phyloP scores from a whole-genome alignment of 2,888 invertebrate genomes.

The Drosophila lacicola region DNA sequence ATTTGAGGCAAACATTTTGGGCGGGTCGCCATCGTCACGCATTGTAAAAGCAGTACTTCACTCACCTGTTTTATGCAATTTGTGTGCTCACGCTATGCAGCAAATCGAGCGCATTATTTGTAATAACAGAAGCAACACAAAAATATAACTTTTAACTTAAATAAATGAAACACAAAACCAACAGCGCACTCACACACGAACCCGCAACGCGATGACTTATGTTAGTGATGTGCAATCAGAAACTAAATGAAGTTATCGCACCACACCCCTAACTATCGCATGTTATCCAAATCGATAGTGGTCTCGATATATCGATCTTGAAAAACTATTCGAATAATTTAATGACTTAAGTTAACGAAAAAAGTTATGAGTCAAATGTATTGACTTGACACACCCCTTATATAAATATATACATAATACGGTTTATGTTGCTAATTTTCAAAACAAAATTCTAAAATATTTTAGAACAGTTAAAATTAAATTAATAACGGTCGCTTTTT shows the following conservation, averaged over 20 bases:
- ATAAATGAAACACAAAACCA: constrained; percentile 64
- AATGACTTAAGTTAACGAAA: too few species aligned
- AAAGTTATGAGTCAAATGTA: too few species aligned
- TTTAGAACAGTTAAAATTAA: background rate
- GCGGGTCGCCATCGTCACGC: constrained; percentile 55
- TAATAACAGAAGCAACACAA: constrained; percentile 62
- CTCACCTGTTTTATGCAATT: constrained; percentile 51
- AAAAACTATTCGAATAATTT: background rate
- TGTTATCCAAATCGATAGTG: background rate
- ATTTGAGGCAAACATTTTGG: constrained; percentile 70
- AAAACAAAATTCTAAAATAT: too few species aligned
- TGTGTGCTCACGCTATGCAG: constrained; percentile 20
- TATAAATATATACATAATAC: too few species aligned
- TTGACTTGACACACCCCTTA: too few species aligned
- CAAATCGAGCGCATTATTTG: constrained; percentile 55
- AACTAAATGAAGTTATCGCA: constrained; percentile 52
- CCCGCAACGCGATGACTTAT: constrained; percentile 75
- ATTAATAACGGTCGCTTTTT: background rate
- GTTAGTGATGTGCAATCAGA: constrained; percentile 42
- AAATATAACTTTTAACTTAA: constrained; percentile 65
- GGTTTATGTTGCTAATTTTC: too few species aligned
- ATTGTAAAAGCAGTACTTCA: background rate
- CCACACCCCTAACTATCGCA: constrained; percentile 50
- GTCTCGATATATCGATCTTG: constrained; percentile 25
- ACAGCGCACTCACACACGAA: constrained; percentile 55